A percentile compares a stretch with the other conserved stretches of the same genome.
These are phyloP conservation scores for Empis livida DNA, from an alignment of 2,888 invertebrate species.

Conservation along the genomic window DNA sequence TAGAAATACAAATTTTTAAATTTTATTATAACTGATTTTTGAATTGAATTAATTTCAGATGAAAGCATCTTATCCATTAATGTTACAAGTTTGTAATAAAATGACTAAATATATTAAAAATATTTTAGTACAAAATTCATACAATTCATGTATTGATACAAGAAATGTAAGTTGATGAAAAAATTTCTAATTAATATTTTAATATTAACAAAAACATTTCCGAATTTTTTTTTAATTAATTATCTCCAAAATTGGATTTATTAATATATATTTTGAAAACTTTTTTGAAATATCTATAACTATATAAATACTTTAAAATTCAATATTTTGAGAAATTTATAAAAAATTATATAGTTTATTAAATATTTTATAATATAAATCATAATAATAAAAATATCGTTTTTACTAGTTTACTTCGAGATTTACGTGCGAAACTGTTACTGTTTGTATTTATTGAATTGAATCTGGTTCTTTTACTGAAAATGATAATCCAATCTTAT, in stretches of 20 bases:
- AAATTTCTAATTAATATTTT: too few species aligned
- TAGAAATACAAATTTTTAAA: slow-evolving; percentile 2
- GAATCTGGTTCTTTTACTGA: slow-evolving; percentile 32
- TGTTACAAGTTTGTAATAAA: slow-evolving; percentile 33
- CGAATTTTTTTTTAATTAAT: too few species aligned
- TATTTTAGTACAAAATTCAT: slow-evolving; percentile 17
- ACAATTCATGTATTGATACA: slow-evolving; percentile 30
- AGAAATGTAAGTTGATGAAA: slow-evolving; percentile 26
- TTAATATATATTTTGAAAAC: too few species aligned
- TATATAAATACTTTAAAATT: too few species aligned
- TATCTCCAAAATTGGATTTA: too few species aligned
- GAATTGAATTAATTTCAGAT: slow-evolving; percentile 16
- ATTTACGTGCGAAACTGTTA: slow-evolving; percentile 36
- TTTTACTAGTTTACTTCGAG: slow-evolving; percentile 20
- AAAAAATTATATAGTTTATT: too few species aligned
- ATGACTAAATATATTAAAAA: slow-evolving; percentile 33
- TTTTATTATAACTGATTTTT: not conserved
- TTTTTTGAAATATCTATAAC: too few species aligned
- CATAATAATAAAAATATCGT: too few species aligned
- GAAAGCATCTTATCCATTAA: slow-evolving; percentile 38
- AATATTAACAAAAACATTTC: too few species aligned
- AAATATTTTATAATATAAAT: too few species aligned
- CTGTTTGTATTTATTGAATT: slow-evolving; percentile 36
- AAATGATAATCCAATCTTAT: slow-evolving; percentile 5
- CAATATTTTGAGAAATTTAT: too few species aligned